Evolutionary conservation across 37 sponge, comb jelly and placozoan species (phyloP), one percentile per base, ranked within the genome.

Genomic region (Hexactinellida sp.): DNA sequence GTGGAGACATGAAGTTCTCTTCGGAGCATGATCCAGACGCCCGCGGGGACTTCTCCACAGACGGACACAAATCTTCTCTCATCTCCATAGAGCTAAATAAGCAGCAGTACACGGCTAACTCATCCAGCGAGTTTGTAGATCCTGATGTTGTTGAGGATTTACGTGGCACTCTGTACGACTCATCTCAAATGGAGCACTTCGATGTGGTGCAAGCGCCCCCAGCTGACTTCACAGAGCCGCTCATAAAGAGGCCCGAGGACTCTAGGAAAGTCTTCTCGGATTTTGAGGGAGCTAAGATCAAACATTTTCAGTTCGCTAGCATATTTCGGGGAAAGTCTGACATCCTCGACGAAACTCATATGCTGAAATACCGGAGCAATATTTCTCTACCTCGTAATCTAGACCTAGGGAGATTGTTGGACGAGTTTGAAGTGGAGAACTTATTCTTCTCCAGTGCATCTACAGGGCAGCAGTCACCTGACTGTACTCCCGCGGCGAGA

Each of bases 131-230:
- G 23, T 16, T 36, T 34, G n/a, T 24, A 83, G 47, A 83, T 24
- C 5, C 84, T 30, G 84, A 83, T 39, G 38, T 0, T 83, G 19
- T 24, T 39, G 84, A 83, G 19, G 24, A 38, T 9, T 9, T 7
- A 19, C 9, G 16, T 19, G 82, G 16, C 9, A 28, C 1, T 63
- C 76, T 63, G 21, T 63, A 63, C 76, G 76, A 28, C 32, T 63
- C 76, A 5, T 63, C 19, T n/a, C 76, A 63, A 3, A n/a, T 63
- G 3, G 76, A 63, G 25, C 76, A 63, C 13, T 63, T 63, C 76
- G 76, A 63, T 23, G 76, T 63, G 3, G 76, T 63, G 30, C 76
- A 90, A 87, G 85, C 52, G 90, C 24, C 82, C 87, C 38, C 54
- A 54, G 37, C 37, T 39, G 32, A 83, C 82, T 41, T 54, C 83